Base-by-base conservation (phyloP, 2,797 vertebrate species). In the Ptychadena robeensis region DNA sequence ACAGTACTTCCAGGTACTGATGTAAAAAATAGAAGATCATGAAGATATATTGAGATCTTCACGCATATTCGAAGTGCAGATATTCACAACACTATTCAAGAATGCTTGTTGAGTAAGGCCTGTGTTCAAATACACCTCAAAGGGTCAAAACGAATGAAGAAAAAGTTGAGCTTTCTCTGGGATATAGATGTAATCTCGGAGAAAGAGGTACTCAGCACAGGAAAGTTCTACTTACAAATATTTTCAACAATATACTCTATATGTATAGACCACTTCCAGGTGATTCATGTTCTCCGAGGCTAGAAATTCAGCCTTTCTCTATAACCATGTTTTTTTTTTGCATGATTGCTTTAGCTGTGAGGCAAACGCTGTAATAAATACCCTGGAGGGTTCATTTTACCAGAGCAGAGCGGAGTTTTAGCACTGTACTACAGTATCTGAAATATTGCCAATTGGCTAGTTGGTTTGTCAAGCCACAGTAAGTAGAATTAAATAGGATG, bases 401-500 rank as follows among this genome's bases (percentile, higher is more conserved):
- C 40, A 31, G 70, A 84, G 68, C 59, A 14, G 64, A 66, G 34
- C 63, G 38, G 77, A 68, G 53, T 85, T 85, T 76, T 76, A 80
- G 70, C 66, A 59, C 71, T 68, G 63, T 61, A 73, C n/a, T 80
- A 69, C 70, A 66, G 82, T 80, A 75, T 89, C 89, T 90, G 88
- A 91, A 88, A 88, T 85, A 89, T 89, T 89, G 83, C 86, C 85
- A 15, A 88, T 80, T 9, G 0, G 63, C 82, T 90, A 87, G 85
- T 85, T 69, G 83, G 83, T 89, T 91, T 92, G 91, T 93, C 91
- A 91, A 88, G 88, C 86, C 87, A 86, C 88, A 88, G 90, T 90
- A 92, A 91, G 91, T 89, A 91, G 92, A 91, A 90, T 91, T 91
- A 92, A 93, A 89, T 89, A 86, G 85, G 86, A 89, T 87, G 86